Base-by-base conservation (phyloP, 2,797 vertebrate species). In the Mus spretus region DNA sequence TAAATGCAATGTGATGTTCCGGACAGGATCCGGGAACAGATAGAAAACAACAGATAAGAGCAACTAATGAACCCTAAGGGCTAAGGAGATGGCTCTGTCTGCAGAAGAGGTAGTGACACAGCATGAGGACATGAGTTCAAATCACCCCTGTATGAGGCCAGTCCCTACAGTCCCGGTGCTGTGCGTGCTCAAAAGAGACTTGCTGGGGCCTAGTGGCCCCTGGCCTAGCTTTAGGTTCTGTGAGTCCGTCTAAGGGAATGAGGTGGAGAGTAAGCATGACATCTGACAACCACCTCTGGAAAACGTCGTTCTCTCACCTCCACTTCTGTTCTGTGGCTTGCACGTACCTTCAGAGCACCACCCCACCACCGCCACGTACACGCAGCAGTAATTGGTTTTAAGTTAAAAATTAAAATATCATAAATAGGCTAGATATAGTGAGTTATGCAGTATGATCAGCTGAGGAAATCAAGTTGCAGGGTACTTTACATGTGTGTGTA, bases 41-140 rank as follows among this genome's bases (percentile, higher is more conserved):
- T 70, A 72, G 91, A 96, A 61, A 55, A 75, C 12, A 81, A 63
- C 65, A 90, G 72, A 95, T 86, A 90, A 94, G 96, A 97, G 82
- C 47, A 97, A 82, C 47, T 61, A 86, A 93, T 34, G 79, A 86
- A 91, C 55, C 80, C 55, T 93, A 61, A 13, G 70, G 87, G 74
- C 87, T 50, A 61, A 47, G 57, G 40, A 78, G 55, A 78, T 77
- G 50, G 50, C 40, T 47, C 37, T 61, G 28, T 61, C 19, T 31
- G 37, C 44, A 47, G 34, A 47, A 77, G n/a, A 53, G 5, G 17
- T 77, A 28, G 70, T 72, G 28, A 55, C 24, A 57, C 70, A 75
- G 67, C 53, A 59, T 57, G 26, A 89, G 67, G n/a, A 87, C 67
- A 87, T 7, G 85, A 87, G 50, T 74, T 87, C 67, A 74, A 74